These are phyloP conservation scores for Thalpophila matura DNA, from an alignment of 2,888 invertebrate species.

Conservation along the genomic window DNA sequence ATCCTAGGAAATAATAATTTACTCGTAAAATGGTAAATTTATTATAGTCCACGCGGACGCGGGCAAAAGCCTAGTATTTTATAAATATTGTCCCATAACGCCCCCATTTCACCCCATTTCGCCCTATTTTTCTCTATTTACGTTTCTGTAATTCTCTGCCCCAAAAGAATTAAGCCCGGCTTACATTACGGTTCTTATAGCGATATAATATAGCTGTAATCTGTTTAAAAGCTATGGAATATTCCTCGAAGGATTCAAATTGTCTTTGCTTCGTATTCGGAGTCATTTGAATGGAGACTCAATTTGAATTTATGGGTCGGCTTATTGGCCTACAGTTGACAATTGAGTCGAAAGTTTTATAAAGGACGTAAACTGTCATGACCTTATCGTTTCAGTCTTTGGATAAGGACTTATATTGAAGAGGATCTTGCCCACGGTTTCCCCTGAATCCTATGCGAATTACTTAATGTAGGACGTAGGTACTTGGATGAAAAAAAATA, in stretches of 20 bases:
- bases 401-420: not conserved
- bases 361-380: slow-evolving; percentile 4
- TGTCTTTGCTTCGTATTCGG: slow-evolving; percentile 10
- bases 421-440: too few species aligned
- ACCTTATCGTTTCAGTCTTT: not conserved
- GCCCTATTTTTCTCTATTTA: slow-evolving; percentile 3
- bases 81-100: not conserved
- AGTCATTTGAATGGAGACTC: slow-evolving; percentile 32
- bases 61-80: too few species aligned
- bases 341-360: slow-evolving; percentile 25
- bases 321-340: slow-evolving; percentile 16
- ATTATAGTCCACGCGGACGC: too few species aligned
- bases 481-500: too few species aligned
- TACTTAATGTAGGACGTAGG: too few species aligned
- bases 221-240: slow-evolving; percentile 46
- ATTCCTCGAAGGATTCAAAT: slow-evolving; percentile 21
- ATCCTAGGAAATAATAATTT: too few species aligned
- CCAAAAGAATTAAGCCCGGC: slow-evolving; percentile 10
- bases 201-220: slow-evolving; percentile 32
- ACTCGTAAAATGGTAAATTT: too few species aligned
- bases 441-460: too few species aligned
- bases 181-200: slow-evolving; percentile 9
- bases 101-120: not conserved
- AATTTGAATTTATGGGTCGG: slow-evolving; percentile 27
- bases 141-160: slow-evolving; percentile 4